These are phyloP conservation scores for Oscheius sp. DNA, from an alignment of 2,888 invertebrate species.

Conservation along the genomic window DNA sequence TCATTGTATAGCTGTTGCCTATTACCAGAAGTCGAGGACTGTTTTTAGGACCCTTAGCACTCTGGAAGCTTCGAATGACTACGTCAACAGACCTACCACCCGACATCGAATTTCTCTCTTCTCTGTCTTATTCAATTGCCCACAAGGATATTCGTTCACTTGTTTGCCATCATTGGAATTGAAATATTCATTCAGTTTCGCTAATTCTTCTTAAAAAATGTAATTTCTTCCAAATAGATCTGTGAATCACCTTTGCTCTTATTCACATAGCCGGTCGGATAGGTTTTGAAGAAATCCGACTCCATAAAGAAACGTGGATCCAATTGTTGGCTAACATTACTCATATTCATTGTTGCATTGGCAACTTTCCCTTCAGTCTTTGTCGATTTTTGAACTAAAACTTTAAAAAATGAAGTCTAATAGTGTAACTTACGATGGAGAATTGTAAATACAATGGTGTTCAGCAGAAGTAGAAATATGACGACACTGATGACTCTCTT, in stretches of 20 bases:
- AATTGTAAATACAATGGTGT: background rate
- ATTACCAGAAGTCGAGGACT: background rate
- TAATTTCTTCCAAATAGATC: no score
- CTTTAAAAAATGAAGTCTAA: background rate
- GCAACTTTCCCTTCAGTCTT: background rate
- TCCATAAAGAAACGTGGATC: background rate
- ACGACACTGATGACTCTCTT: background rate
- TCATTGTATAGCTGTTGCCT: background rate
- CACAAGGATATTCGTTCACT: background rate
- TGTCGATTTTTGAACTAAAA: background rate
- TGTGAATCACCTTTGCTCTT: slow-evolving; percentile 3
- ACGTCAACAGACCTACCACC: no score
- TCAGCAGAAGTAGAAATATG: background rate
- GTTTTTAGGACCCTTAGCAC: background rate
- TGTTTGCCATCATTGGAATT: background rate
- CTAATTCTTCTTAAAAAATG: background rate
- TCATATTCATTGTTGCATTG: background rate
- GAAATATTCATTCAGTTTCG: background rate
- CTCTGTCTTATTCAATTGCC: background rate
- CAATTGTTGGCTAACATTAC: background rate
- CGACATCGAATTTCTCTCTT: no score
- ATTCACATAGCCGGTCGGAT: background rate
- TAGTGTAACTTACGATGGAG: background rate
- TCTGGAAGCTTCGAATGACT: background rate
- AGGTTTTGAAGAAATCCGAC: background rate